Base-by-base conservation (phyloP, 2,888 invertebrate species). In the Sinodicranocentrus sp. region DNA sequence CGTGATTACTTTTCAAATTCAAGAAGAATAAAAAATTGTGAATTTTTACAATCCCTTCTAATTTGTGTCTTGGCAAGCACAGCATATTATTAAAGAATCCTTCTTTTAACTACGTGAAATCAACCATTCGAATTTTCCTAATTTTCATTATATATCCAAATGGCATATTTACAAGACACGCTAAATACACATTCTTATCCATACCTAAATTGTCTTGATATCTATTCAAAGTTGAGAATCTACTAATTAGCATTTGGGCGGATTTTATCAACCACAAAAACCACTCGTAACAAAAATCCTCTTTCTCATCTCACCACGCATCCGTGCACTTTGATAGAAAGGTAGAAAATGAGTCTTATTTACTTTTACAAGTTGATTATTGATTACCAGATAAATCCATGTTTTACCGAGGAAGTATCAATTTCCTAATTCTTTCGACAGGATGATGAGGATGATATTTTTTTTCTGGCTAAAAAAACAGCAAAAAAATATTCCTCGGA, bases 371-470 rank as follows among this genome's bases (percentile, higher is more conserved):
- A 75, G 70, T 43, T 70, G 61, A 68, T 75, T 82, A 76, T 70
- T 82, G 76, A 76, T 82, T 70, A 82, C 61, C 6, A 43, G 61
- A 13, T 33, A 43, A 44, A 19, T 23, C 21, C 70, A 82, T 82
- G 82, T 82, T 82, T 71, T 77, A 71, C 76, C 63, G 71, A 76
- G 52, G 54, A 82, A 76, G 82, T 82, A 76, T 82, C 76, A 77
- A 82, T 82, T 82, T 82, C 65, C 65, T 71, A 82, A 82, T 82
- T 82, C 65, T 82, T 82, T 76, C 44, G 82, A 82, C 82, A 82
- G 70, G 19, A 25, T 28, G 63, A 71, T 82, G 65, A 73, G 39
- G 57, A 75, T 68, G 28, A 48, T 23, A 10, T 43, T 65, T 39
- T 65, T 33, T 43, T 1, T 13, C 5, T 39, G 1, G 19, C 39